Evolutionary conservation across 2,797 vertebrate species (phyloP).

Genomic region (Rhabdomys pumilio): DNA sequence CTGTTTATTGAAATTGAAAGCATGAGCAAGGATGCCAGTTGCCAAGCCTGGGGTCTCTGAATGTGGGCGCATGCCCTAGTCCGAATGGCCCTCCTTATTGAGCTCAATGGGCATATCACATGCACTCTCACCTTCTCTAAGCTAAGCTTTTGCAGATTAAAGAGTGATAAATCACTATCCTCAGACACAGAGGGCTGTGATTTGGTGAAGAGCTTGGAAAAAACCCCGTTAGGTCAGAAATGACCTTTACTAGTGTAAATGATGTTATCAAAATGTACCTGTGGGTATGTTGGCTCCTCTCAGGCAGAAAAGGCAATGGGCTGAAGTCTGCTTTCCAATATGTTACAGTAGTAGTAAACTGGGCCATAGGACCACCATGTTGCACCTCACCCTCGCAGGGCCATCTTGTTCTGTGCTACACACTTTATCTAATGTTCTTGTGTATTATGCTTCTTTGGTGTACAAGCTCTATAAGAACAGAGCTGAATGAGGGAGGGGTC

Average conservation of each 20-base stretch:
- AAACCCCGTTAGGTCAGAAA: not conserved
- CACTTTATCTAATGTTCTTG: not conserved
- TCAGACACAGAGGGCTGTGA: not conserved
- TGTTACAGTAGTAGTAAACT: not conserved
- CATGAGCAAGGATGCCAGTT: not conserved
- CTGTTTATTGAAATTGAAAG: not conserved
- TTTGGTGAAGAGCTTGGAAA: not conserved
- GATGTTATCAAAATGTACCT: not conserved
- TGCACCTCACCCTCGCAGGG: not conserved
- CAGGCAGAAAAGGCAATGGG: not conserved
- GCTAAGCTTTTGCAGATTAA: not conserved
- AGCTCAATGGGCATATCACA: not conserved
- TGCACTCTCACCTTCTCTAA: not conserved
- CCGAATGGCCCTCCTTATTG: not conserved
- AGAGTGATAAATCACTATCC: slow-evolving; percentile 32
- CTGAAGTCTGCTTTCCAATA: not conserved
- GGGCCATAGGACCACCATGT: fast-evolving
- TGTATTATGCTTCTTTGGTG: not conserved
- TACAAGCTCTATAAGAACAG: not conserved
- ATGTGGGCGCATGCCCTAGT: fast-evolving
- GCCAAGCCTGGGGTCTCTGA: not conserved
- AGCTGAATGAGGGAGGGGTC: not conserved
- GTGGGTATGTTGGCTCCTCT: not conserved
- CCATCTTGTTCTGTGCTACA: not conserved
- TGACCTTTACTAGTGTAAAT: slow-evolving; percentile 1